Evolutionary conservation across 2,888 invertebrate species (phyloP).

Genomic region (Diaprepes abbreviatus): DNA sequence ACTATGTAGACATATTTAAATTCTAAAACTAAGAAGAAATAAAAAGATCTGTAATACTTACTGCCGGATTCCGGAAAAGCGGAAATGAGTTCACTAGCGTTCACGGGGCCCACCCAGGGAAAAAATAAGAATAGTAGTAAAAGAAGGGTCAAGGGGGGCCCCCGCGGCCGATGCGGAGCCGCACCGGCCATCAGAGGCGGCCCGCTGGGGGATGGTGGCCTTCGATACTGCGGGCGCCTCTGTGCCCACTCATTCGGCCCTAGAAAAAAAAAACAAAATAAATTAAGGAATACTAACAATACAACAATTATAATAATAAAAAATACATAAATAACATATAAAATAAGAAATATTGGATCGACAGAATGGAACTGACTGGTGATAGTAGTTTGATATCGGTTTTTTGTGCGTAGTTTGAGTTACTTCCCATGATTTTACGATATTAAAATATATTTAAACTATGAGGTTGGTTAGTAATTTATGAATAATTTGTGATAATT

Average conservation of each 20-base stretch:
- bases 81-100: constrained; percentile 31
- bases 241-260: constrained; percentile 35
- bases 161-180: constrained; percentile 57
- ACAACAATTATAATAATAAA: too few relatives aligned
- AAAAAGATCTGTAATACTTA: constrained; percentile 29
- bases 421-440: too few relatives aligned
- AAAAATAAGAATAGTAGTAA: constrained; percentile 45
- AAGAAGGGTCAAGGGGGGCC: constrained; percentile 51
- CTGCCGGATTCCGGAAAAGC: constrained; percentile 30
- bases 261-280: constrained; percentile 26
- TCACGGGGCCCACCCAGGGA: constrained; percentile 15
- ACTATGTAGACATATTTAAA: too few relatives aligned
- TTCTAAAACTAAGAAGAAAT: too few relatives aligned
- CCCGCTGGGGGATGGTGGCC: constrained; percentile 37
- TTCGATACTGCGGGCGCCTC: constrained; percentile 2
- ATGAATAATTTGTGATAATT: neutral
- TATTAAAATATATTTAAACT: too few relatives aligned
- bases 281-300: too few relatives aligned
- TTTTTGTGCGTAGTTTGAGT: too few relatives aligned
- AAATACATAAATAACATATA: too few relatives aligned
- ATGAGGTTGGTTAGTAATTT: neutral
- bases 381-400: too few relatives aligned
- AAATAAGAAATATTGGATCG: too few relatives aligned
- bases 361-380: too few relatives aligned
- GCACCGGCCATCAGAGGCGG: constrained; percentile 61